A percentile compares a stretch with the other conserved stretches of the same genome.
phyloP scores from a whole-genome alignment of 2,797 vertebrate species.

The Pipistrellus pygmaeus region DNA sequence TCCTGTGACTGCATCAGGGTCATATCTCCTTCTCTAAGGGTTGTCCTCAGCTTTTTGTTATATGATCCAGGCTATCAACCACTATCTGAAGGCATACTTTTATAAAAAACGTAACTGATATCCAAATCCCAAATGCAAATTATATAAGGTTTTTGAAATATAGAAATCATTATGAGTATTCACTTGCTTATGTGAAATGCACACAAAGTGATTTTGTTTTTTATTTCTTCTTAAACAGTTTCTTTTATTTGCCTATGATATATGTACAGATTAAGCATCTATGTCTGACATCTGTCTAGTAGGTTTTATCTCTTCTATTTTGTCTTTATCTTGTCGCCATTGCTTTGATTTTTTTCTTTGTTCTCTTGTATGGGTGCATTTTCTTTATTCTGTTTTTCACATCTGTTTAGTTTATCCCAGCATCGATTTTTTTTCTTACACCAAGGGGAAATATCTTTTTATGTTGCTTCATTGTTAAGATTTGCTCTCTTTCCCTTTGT shows the following conservation, averaged over 20 bases:
- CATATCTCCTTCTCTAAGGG: not conserved
- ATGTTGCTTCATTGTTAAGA: slow-evolving; percentile 50
- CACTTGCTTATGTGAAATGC: not conserved
- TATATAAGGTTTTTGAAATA: not conserved
- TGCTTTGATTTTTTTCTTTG: slow-evolving; percentile 20
- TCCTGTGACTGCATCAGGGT: not conserved
- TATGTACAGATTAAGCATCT: slow-evolving; percentile 25
- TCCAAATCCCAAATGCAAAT: not conserved
- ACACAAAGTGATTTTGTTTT: not conserved
- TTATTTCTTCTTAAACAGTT: slow-evolving; percentile 29
- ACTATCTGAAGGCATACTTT: not conserved
- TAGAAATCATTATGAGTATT: not conserved
- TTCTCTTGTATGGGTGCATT: slow-evolving; percentile 36
- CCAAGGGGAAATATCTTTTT: not conserved
- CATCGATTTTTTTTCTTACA: slow-evolving; percentile 39
- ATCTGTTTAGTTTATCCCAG: slow-evolving; percentile 35
- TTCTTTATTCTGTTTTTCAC: slow-evolving; percentile 58
- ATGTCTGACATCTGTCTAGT: slow-evolving; percentile 11
- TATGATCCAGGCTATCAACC: not conserved
- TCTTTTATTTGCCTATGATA: not conserved
- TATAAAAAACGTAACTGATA: not conserved
- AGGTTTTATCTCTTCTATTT: slow-evolving; percentile 15
- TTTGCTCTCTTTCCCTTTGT: slow-evolving; percentile 35
- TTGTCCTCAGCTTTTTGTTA: not conserved
- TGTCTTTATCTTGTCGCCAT: slow-evolving; percentile 45